These are phyloP conservation scores for Pterocles gutturalis DNA, from an alignment of 2,113 vertebrate species.

Conservation along the genomic window DNA sequence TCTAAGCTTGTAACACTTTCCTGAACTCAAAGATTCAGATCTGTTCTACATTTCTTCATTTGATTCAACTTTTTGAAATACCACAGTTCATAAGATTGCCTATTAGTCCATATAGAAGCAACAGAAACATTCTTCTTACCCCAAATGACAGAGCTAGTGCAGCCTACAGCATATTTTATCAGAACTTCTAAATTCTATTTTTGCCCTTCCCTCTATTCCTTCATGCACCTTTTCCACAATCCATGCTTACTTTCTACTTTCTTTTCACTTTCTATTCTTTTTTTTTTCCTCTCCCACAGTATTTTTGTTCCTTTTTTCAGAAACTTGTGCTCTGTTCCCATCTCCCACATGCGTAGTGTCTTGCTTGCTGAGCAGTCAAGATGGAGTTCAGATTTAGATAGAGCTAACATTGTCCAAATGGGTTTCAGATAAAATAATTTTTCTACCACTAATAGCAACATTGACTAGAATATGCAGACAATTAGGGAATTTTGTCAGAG, in stretches of 20 bases:
- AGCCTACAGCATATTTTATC: not conserved
- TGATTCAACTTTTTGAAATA: not conserved
- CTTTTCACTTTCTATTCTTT: not conserved
- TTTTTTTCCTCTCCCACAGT: accelerated
- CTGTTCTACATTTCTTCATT: not conserved
- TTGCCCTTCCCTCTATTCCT: not conserved
- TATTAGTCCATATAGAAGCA: not conserved
- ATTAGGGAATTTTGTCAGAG: not conserved
- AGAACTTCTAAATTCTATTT: not conserved
- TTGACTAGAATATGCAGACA: not conserved
- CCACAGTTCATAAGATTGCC: not conserved
- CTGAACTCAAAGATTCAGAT: not conserved
- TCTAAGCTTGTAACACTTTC: not conserved
- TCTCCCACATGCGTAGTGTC: not conserved
- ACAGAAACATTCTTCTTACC: not conserved
- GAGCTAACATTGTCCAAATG: not conserved
- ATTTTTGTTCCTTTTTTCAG: not conserved
- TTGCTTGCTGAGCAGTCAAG: not conserved
- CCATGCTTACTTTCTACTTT: not conserved
- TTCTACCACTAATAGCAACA: not conserved
- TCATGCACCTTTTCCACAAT: not conserved
- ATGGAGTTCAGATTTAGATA: not conserved
- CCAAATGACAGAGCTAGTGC: not conserved
- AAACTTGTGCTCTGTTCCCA: not conserved
- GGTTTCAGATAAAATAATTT: not conserved